Percentiles rank a stretch among this genome's conserved stretches.
Evolutionary conservation across 1,140 invertebrate species (phyloP).

Genomic region (Lethocerus indicus): DNA sequence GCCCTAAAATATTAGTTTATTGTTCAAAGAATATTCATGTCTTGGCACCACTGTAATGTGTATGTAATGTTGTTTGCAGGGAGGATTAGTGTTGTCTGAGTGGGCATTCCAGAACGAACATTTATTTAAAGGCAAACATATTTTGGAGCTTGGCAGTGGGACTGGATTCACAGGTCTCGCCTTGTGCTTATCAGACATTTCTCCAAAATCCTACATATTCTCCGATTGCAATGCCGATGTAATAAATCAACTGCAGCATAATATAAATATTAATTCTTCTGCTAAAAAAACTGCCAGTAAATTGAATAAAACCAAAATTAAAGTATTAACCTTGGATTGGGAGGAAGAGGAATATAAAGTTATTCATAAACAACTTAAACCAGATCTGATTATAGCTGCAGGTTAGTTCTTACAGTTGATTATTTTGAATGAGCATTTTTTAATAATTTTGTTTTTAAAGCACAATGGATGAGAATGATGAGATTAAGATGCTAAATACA

Average conservation of each 20-base stretch:
- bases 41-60: not conserved
- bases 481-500: not conserved
- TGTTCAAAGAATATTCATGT: not conserved
- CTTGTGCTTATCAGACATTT: conserved; percentile 24
- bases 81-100: conserved; percentile 29
- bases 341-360: not conserved
- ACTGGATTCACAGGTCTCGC: conserved; percentile 32
- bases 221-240: conserved; percentile 34
- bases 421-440: not conserved
- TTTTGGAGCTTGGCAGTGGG: conserved; percentile 38
- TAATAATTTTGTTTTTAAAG: not conserved
- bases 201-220: conserved; percentile 28
- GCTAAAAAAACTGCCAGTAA: not conserved
- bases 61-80: conserved; percentile 21
- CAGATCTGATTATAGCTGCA: conserved; percentile 5
- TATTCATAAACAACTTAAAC: not conserved
- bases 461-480: not conserved
- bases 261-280: conserved; percentile 7
- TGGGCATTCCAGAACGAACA: conserved; percentile 29
- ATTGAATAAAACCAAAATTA: not conserved
- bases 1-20: too few relatives aligned
- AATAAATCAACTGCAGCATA: conserved; percentile 17
- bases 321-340: conserved; percentile 5
- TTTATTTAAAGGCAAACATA: conserved; percentile 23
- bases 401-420: conserved; percentile 5